These are phyloP conservation scores for Lycophotia porphyrea DNA, from an alignment of 2,888 invertebrate species.

Conservation along the genomic window DNA sequence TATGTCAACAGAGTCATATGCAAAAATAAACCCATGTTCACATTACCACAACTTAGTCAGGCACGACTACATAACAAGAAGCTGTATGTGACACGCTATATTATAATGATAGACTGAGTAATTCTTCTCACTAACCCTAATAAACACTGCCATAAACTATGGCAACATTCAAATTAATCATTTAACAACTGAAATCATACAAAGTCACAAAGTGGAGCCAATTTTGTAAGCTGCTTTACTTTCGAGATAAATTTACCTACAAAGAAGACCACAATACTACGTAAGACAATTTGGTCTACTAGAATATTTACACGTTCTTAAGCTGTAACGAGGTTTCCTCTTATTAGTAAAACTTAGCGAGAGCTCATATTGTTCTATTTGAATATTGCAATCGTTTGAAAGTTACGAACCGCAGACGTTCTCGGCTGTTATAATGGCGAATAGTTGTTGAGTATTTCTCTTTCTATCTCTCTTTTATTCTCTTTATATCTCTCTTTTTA, in stretches of 20 bases:
- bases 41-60: constrained; percentile 42
- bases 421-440: constrained; percentile 15
- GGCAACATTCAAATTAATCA: constrained; percentile 18
- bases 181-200: neutral
- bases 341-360: constrained; percentile 54
- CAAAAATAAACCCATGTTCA: constrained; percentile 44
- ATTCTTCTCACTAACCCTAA: constrained; percentile 10
- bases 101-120: constrained; percentile 23
- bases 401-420: constrained; percentile 39
- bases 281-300: constrained; percentile 31
- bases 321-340: constrained; percentile 30
- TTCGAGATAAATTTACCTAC: constrained; percentile 17
- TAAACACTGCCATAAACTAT: constrained; percentile 7
- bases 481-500: too few relatives aligned
- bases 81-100: constrained; percentile 28
- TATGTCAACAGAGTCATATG: constrained; percentile 16
- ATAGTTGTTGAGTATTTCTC: constrained; percentile 24
- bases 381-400: constrained; percentile 54
- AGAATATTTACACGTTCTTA: constrained; percentile 37
- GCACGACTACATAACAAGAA: constrained; percentile 31
- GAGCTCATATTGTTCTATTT: constrained; percentile 49
- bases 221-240: constrained; percentile 24
- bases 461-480: too few relatives aligned
- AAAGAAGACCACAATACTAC: constrained; percentile 22
- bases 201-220: constrained; percentile 26